Evolutionary conservation across 2,888 invertebrate genomes (phyloP), one percentile per base, ranked within the genome.

Genomic region (Chaetogeoica ovagalla): DNA sequence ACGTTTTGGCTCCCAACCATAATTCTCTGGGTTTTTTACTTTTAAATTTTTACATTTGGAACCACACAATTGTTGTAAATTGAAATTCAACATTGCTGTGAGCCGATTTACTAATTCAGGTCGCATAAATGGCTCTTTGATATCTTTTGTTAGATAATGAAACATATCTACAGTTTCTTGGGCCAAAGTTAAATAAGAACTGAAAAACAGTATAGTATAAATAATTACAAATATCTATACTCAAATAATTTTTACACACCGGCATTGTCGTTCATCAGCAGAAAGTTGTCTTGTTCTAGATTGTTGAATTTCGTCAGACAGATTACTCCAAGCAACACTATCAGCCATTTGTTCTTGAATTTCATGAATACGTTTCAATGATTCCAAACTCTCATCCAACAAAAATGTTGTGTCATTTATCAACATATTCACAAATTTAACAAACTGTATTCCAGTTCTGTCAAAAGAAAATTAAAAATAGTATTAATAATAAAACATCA

Each of bases 341-440:
- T 92, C 92, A 72, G 91, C 90, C 89, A 94, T 93, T 71, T 94
- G 87, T 84, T 92, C 95, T 86, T 98, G 98, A 30, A 96, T 93
- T 84, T 91, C 90, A 83, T 90, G 89, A 83, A 91, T 90, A 76
- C 89, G 85, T 86, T 94, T 94, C 83, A 98, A 89, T 84, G 95
- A 94, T 87, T 97, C 94, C 74, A 97, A 87, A 86, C 97, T 97
- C 87, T 99, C 99, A 86, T 99, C 99, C 83, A 98, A 88, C 82
- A 98, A 89, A 88, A 97, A 98, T 75, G 97, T 98, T 37, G 97
- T 98, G 87, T 98, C 98, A 86, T 98, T 98, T 95, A 98, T 98
- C 83, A 98, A 87, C 97, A 98, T 95, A 87, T 98, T 98, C 84
- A 97, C 92, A 86, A 98, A 98, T 85, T 96, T 95, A 11, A 98